phyloP scores from a whole-genome alignment of 1,140 invertebrate species.

The Panagrolaimus sp. region DNA sequence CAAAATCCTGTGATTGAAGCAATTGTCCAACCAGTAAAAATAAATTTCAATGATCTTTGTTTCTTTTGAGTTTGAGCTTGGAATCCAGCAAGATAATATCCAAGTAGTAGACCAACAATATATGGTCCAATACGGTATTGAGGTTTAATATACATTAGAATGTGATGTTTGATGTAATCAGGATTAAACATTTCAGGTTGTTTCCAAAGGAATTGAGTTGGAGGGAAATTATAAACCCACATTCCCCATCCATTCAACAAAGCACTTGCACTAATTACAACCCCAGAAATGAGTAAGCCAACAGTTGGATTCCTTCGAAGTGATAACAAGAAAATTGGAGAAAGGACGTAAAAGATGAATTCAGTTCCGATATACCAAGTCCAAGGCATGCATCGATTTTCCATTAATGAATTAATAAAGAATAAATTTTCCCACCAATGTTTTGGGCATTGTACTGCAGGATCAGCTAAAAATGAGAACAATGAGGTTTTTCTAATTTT shows the following conservation, averaged over 20 bases:
- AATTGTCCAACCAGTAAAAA: slow-evolving; percentile 39
- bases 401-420: slow-evolving; percentile 52
- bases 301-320: slow-evolving; percentile 44
- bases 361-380: slow-evolving; percentile 60
- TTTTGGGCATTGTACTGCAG: slow-evolving; percentile 57
- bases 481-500: too few species aligned
- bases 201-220: slow-evolving; percentile 58
- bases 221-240: slow-evolving; percentile 56
- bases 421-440: slow-evolving; percentile 58
- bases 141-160: slow-evolving; percentile 62
- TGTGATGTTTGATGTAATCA: slow-evolving; percentile 56
- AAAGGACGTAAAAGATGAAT: slow-evolving; percentile 58
- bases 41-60: slow-evolving; percentile 28
- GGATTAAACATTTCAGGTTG: slow-evolving; percentile 56
- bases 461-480: too few species aligned
- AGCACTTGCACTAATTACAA: slow-evolving; percentile 37
- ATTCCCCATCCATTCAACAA: slow-evolving; percentile 48
- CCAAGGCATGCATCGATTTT: slow-evolving; percentile 59
- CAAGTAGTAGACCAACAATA: slow-evolving; percentile 61
- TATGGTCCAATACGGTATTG: slow-evolving; percentile 62
- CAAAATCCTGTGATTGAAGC: slow-evolving; percentile 39
- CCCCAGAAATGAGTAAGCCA: slow-evolving; percentile 42
- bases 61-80: slow-evolving; percentile 47
- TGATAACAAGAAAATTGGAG: slow-evolving; percentile 55
- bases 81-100: slow-evolving; percentile 57